These are phyloP conservation scores for Gryllus bimaculatus DNA, from an alignment of 1,140 invertebrate species.

Conservation along the genomic window DNA sequence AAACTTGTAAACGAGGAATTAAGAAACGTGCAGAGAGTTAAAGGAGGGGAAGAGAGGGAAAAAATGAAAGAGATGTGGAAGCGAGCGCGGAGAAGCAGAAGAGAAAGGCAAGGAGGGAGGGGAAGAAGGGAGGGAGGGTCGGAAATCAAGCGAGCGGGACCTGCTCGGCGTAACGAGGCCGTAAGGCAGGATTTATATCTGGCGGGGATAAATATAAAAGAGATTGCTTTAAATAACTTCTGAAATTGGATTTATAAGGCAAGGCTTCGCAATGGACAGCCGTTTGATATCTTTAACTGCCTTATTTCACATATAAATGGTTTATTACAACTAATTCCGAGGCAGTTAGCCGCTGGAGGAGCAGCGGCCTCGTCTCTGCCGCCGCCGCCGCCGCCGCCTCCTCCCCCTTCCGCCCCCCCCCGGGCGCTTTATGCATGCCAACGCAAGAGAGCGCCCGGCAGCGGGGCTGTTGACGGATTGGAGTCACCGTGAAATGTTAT, in stretches of 20 bases:
- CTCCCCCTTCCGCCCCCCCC: too few species aligned
- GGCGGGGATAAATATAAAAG: constrained; percentile 1
- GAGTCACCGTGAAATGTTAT: too few species aligned
- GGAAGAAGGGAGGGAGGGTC: not conserved
- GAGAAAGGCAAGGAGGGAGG: not conserved
- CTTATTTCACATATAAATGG: not conserved
- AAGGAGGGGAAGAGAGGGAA: not conserved
- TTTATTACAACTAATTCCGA: not conserved
- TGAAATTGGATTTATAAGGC: constrained; percentile 1
- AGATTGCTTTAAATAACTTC: constrained; percentile 1
- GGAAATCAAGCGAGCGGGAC: not conserved
- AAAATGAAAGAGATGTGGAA: not conserved
- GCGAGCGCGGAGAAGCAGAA: not conserved
- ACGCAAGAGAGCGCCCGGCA: too few species aligned
- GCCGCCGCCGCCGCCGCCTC: too few species aligned
- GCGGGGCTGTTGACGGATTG: too few species aligned
- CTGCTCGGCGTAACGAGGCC: not conserved
- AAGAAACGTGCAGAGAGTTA: not conserved
- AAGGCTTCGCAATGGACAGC: not conserved
- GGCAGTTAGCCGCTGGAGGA: too few species aligned
- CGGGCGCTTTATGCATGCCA: too few species aligned
- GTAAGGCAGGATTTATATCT: not conserved
- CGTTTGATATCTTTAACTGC: not conserved
- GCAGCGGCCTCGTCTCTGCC: too few species aligned
- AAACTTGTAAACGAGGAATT: not conserved